A percentile compares a stretch with the other conserved stretches of the same genome.
These are phyloP conservation scores for Stenurella melanura DNA, from an alignment of 2,888 invertebrate species.

Conservation along the genomic window DNA sequence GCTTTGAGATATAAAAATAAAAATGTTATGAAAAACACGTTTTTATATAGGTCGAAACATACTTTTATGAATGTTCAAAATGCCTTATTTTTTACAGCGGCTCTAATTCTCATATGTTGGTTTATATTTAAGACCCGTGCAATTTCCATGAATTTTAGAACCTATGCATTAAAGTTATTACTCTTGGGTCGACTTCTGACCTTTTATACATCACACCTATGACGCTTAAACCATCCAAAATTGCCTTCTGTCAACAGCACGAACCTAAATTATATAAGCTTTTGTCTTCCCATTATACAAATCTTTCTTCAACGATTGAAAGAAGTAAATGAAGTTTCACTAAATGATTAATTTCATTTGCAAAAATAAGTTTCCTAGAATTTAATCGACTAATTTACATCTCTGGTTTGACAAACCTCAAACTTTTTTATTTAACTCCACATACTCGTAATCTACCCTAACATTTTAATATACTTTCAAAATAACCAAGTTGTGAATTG, in stretches of 20 bases:
- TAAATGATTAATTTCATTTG: background rate
- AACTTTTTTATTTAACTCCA: too few relatives aligned
- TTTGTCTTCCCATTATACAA: background rate
- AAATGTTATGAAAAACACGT: background rate
- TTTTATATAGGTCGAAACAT: background rate
- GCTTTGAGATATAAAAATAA: background rate
- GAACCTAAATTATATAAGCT: background rate
- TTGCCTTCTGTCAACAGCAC: background rate
- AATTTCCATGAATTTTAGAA: background rate
- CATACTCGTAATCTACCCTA: too few relatives aligned
- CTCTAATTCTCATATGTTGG: background rate
- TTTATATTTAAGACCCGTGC: background rate
- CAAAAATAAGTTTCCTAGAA: too few relatives aligned
- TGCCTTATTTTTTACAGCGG: background rate
- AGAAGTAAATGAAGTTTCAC: background rate
- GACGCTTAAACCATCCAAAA: background rate
- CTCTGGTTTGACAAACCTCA: too few relatives aligned
- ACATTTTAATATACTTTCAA: too few relatives aligned
- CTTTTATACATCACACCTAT: background rate
- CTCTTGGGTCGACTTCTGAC: background rate
- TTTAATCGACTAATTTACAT: too few relatives aligned
- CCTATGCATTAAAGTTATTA: slow-evolving; percentile 2
- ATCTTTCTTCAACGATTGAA: too few relatives aligned
- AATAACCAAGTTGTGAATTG: too few relatives aligned
- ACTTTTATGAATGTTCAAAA: background rate